Evolutionary conservation across 2,113 vertebrate genomes (phyloP).

Genomic region (Cyprinodon tularosa): DNA sequence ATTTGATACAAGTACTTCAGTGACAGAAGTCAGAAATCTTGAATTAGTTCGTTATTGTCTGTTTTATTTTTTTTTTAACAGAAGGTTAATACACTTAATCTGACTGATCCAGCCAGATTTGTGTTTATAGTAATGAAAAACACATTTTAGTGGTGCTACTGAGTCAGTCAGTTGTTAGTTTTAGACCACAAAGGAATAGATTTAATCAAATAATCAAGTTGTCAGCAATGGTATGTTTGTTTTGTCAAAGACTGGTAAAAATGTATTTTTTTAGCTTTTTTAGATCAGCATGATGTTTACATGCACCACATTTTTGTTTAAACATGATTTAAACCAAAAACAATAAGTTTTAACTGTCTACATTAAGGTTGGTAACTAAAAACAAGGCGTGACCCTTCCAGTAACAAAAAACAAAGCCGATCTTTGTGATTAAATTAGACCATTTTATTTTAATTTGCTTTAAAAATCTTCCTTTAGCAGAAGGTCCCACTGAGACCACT

Average conservation of each 20-base stretch:
- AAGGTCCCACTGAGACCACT: neutral
- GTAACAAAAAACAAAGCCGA: neutral
- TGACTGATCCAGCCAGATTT: too few species aligned
- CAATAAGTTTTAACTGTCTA: neutral
- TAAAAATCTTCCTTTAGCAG: neutral
- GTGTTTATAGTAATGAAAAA: too few species aligned
- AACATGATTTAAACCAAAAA: neutral
- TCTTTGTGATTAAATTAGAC: neutral
- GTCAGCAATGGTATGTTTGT: neutral
- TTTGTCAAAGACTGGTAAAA: neutral
- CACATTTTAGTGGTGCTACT: too few species aligned
- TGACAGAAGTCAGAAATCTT: too few species aligned
- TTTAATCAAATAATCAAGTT: neutral
- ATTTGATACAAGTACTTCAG: too few species aligned
- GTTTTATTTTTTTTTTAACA: too few species aligned
- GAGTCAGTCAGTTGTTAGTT: neutral
- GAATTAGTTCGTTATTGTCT: too few species aligned
- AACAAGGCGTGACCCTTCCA: neutral
- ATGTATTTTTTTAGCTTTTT: neutral
- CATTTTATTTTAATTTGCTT: neutral
- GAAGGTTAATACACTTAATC: too few species aligned
- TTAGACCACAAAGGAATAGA: neutral
- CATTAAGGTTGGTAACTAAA: neutral
- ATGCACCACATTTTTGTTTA: too few species aligned
- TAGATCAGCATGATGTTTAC: too few species aligned